Evolutionary conservation across 2,797 vertebrate species (phyloP), one percentile per base, ranked within the genome.

Genomic region (Eospalax fontanierii): DNA sequence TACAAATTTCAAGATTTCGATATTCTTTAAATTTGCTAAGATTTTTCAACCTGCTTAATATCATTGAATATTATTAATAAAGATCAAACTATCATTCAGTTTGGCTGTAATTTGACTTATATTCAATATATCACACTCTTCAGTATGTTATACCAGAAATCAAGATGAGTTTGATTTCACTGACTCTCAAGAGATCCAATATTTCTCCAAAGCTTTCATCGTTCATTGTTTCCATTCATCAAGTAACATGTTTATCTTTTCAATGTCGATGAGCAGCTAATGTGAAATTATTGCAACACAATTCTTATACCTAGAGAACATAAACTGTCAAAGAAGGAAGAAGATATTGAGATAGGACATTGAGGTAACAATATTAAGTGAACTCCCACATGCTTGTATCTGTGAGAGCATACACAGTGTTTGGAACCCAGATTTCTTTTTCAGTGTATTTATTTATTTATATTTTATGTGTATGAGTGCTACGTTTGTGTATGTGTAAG

Each of bases 131-230:
- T 95, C 33, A 86, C 46, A 35, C 5, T 86, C 11, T 63, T 78
- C 40, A 94, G 86, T 75, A 89, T 63, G 4, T 71, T 71, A 86
- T n/a, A n/a, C 28, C 33, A 89, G 73, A 94, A 94, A 84, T 91
- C 40, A 93, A 89, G 89, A 87, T 65, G 2, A 73, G 40, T 79
- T 92, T 87, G 68, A 85, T 33, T 87, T 79, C 35, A 8, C 4
- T 54, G 7, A 22, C 10, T 84, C 91, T 63, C 73, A 4, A 78
- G 78, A 87, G n/a, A 90, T 40, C 2, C 21, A 65, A 15, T 30
- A 68, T 65, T 92, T 90, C 91, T 66, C 66, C 63, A 26, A n/a
- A 50, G 0, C 61, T 38, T 74, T 50, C 30, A n/a, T 75, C 14
- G 9, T 74, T 74, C 46, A 26, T 10, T 35, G 18, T 0, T 82